These are phyloP conservation scores for Dichetophora obliterata DNA, from an alignment of 2,888 invertebrate genomes.

Conservation along the genomic window DNA sequence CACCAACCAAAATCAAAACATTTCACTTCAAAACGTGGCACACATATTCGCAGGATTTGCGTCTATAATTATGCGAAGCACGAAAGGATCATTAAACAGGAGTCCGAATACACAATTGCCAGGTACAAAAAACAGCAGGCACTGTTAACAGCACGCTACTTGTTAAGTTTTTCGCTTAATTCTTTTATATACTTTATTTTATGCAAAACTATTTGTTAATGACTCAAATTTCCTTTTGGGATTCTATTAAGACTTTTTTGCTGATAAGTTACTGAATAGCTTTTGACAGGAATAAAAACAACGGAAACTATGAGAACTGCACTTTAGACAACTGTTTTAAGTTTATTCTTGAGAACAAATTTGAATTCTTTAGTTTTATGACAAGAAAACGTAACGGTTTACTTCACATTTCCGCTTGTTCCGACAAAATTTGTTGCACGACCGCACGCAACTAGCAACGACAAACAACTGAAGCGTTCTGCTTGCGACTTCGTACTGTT, in stretches of 20 bases:
- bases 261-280: not conserved
- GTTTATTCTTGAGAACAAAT: not conserved
- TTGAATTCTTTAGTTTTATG: not conserved
- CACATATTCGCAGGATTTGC: constrained; percentile 35
- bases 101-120: constrained; percentile 53
- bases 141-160: constrained; percentile 32
- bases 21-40: constrained; percentile 25
- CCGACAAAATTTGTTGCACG: constrained; percentile 40
- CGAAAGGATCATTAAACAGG: constrained; percentile 54
- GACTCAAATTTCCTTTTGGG: constrained; percentile 39
- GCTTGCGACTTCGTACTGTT: constrained; percentile 14
- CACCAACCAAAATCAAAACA: constrained; percentile 7
- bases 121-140: constrained; percentile 45
- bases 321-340: no score
- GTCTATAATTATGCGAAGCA: constrained; percentile 63
- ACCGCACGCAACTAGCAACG: constrained; percentile 59
- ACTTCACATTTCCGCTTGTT: not conserved
- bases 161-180: constrained; percentile 44
- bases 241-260: not conserved
- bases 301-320: no score
- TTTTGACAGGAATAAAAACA: no score
- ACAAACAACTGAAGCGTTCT: constrained; percentile 56
- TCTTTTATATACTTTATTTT: constrained; percentile 26
- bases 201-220: constrained; percentile 39
- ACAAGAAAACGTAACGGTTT: not conserved